Evolutionary conservation across 2,888 invertebrate species (phyloP).

Genomic region (Scrobipalpa atriplicella): DNA sequence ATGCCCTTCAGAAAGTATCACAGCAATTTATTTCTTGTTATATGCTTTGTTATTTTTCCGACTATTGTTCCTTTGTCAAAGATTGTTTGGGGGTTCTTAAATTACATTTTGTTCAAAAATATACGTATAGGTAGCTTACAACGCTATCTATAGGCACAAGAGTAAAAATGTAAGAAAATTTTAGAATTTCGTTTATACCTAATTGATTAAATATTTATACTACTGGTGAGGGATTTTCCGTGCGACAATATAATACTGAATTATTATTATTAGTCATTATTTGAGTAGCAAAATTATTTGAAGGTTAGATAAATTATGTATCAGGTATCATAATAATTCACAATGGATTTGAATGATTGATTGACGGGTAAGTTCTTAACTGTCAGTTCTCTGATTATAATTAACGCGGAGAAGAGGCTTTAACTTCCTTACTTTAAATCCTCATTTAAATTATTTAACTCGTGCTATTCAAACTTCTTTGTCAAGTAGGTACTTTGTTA

Average conservation of each 20-base stretch:
- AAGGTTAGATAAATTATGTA: neutral
- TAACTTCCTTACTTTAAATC: neutral
- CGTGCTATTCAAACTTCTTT: no score
- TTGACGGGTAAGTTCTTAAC: neutral
- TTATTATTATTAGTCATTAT: neutral
- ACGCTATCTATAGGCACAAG: no score
- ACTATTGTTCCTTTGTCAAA: neutral
- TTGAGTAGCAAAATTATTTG: neutral
- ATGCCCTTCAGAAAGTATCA: neutral
- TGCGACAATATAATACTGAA: no score
- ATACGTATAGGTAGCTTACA: no score
- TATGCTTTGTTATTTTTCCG: neutral
- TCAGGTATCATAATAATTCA: neutral
- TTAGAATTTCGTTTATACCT: no score
- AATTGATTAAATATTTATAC: no score
- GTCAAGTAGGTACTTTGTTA: no score
- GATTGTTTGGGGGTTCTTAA: no score
- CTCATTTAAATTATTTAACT: neutral
- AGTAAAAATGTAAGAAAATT: no score
- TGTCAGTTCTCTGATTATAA: conserved; percentile 1
- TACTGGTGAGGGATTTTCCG: no score
- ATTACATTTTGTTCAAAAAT: no score
- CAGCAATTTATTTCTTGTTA: conserved; percentile 2
- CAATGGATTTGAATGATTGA: neutral
- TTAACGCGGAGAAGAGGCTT: neutral